These are phyloP conservation scores for Siphamia tubifer DNA, from an alignment of 2,113 vertebrate species.

Conservation along the genomic window DNA sequence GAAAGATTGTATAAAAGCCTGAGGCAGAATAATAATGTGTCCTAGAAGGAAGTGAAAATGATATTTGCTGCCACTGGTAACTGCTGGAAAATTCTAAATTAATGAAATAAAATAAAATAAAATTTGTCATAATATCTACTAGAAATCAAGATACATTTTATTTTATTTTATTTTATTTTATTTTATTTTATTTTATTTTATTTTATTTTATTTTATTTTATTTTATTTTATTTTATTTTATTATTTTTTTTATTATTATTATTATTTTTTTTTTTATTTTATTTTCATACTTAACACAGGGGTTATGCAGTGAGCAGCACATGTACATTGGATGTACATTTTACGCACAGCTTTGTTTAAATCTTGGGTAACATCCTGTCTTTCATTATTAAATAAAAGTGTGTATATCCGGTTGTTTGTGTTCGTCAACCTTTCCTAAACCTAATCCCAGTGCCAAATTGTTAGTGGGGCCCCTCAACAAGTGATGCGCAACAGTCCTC, in stretches of 20 bases:
- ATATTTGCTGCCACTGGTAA: too few species aligned
- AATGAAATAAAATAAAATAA: too few species aligned
- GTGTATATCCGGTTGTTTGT: slow-evolving; percentile 14
- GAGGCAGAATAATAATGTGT: too few species aligned
- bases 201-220: too few species aligned
- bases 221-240: not conserved
- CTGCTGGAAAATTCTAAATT: too few species aligned
- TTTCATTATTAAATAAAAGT: slow-evolving; percentile 36
- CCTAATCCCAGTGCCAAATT: slow-evolving; percentile 7
- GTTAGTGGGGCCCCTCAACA: slow-evolving; percentile 28
- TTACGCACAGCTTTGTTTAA: not conserved
- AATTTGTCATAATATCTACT: too few species aligned
- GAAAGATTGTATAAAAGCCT: too few species aligned
- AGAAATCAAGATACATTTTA: too few species aligned
- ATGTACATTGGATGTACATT: not conserved
- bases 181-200: too few species aligned
- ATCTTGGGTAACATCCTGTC: not conserved
- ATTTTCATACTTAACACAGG: too few species aligned
- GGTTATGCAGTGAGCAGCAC: not conserved
- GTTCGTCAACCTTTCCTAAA: slow-evolving; percentile 9
- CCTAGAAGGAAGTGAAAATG: too few species aligned
- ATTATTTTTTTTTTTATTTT: not conserved
- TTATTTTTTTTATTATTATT: not conserved
- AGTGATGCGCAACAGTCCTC: not conserved
- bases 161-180: too few species aligned